Percentiles rank a stretch among this genome's conserved stretches.
Evolutionary conservation across 35 echinoderm and acorn worm genomes (phyloP).

Genomic region (Anneissia japonica): DNA sequence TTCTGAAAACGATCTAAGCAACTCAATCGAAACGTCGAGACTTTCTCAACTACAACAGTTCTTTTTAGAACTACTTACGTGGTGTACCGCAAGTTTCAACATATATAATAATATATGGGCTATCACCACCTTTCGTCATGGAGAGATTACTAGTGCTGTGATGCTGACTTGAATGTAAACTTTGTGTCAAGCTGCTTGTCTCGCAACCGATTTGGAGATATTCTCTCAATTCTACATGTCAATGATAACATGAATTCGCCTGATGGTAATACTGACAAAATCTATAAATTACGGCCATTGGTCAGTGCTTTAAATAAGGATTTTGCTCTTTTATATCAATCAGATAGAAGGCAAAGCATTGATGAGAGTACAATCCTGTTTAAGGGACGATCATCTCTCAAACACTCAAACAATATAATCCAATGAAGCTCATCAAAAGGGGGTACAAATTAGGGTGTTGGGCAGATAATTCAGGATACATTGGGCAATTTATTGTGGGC

Average conservation of each 20-base stretch:
- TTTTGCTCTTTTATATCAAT: slow-evolving; percentile 20
- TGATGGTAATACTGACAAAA: slow-evolving; percentile 10
- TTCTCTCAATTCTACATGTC: slow-evolving; percentile 12
- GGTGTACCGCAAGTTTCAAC: neutral
- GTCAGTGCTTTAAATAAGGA: slow-evolving; percentile 12
- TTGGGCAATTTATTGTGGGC: slow-evolving; percentile 22
- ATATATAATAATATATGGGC: slow-evolving; percentile 42
- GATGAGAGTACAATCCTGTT: slow-evolving; percentile 46
- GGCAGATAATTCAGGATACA: slow-evolving; percentile 32
- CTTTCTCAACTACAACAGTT: neutral
- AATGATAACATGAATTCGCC: slow-evolving; percentile 29
- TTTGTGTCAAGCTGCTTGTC: slow-evolving; percentile 11
- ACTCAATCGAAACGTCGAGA: neutral
- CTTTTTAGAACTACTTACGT: slow-evolving; percentile 11
- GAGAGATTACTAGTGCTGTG: slow-evolving; percentile 25
- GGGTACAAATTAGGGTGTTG: slow-evolving; percentile 36
- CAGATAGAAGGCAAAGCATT: slow-evolving; percentile 27
- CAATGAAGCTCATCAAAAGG: slow-evolving; percentile 41
- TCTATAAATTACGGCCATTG: slow-evolving; percentile 33
- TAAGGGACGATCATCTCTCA: slow-evolving; percentile 29
- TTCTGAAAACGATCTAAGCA: slow-evolving; percentile 14
- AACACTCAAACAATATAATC: slow-evolving; percentile 27
- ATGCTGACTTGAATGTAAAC: neutral
- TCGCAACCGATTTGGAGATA: slow-evolving; percentile 1
- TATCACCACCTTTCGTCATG: slow-evolving; percentile 35